Percentiles rank a stretch among this genome's conserved stretches.
phyloP scores from a whole-genome alignment of 1,140 invertebrate genomes.

The Papilio dardanus region DNA sequence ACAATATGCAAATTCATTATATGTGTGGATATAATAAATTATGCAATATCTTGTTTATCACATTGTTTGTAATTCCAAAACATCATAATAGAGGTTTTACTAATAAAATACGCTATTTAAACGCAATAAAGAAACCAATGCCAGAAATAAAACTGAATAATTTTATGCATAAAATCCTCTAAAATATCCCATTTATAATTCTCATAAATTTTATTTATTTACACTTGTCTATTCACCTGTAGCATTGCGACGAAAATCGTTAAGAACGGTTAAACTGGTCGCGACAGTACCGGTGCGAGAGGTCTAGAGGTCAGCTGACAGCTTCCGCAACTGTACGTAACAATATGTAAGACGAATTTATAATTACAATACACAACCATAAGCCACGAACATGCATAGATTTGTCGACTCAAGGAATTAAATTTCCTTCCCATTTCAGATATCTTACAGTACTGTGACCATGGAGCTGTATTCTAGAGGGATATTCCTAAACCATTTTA shows the following conservation, averaged over 20 bases:
- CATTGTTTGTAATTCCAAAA: neutral
- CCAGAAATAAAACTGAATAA: neutral
- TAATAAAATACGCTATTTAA: neutral
- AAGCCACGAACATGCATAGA: neutral
- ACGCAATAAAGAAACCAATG: neutral
- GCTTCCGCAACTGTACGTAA: neutral
- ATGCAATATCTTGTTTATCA: neutral
- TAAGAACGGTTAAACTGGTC: constrained; percentile 25
- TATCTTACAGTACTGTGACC: neutral
- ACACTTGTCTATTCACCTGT: neutral
- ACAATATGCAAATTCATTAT: neutral
- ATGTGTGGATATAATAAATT: neutral
- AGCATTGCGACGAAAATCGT: constrained; percentile 23
- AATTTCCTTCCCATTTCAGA: neutral
- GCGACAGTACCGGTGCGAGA: neutral
- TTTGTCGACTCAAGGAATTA: neutral
- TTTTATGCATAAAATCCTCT: neutral
- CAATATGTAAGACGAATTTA: neutral
- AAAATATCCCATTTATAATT: neutral
- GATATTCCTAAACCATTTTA: neutral
- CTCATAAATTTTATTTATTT: neutral
- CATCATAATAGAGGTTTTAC: neutral
- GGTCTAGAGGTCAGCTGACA: constrained; percentile 5
- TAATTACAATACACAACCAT: constrained; percentile 1
- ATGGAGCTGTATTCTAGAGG: neutral